These are phyloP conservation scores for Lagopus leucura DNA, from an alignment of 2,113 vertebrate species.

Conservation along the genomic window DNA sequence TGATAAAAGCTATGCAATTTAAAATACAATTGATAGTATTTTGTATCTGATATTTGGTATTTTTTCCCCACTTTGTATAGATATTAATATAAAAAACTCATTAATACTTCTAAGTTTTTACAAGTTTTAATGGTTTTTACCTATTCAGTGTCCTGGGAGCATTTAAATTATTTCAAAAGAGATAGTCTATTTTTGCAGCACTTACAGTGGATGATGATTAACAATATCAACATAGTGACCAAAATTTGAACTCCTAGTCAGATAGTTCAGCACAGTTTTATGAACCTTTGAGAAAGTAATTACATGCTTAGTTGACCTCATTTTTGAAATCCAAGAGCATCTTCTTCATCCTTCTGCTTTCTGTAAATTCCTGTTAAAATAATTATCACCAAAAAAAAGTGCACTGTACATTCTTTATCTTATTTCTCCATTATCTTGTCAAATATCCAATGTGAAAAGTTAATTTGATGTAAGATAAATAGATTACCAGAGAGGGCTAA, in stretches of 20 bases:
- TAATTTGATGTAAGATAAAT: conserved; percentile 22
- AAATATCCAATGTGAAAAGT: neutral
- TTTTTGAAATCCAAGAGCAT: conserved; percentile 13
- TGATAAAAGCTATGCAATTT: neutral
- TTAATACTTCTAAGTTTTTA: neutral
- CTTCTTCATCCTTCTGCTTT: neutral
- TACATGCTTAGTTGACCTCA: neutral
- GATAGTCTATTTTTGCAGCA: neutral
- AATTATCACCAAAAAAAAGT: neutral
- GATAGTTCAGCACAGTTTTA: neutral
- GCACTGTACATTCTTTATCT: neutral
- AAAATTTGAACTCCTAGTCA: neutral
- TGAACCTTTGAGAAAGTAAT: conserved; percentile 25
- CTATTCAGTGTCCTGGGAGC: neutral
- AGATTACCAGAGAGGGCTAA: neutral
- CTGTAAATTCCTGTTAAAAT: neutral
- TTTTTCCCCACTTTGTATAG: neutral
- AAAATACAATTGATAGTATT: neutral
- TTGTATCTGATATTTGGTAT: neutral
- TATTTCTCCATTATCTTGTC: conserved; percentile 11
- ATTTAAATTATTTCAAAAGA: neutral
- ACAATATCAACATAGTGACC: neutral
- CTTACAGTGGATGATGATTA: neutral
- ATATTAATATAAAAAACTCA: neutral
- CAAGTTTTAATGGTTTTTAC: neutral